Evolutionary conservation across 2,888 invertebrate species (phyloP).

Genomic region (Parnassius orleans): DNA sequence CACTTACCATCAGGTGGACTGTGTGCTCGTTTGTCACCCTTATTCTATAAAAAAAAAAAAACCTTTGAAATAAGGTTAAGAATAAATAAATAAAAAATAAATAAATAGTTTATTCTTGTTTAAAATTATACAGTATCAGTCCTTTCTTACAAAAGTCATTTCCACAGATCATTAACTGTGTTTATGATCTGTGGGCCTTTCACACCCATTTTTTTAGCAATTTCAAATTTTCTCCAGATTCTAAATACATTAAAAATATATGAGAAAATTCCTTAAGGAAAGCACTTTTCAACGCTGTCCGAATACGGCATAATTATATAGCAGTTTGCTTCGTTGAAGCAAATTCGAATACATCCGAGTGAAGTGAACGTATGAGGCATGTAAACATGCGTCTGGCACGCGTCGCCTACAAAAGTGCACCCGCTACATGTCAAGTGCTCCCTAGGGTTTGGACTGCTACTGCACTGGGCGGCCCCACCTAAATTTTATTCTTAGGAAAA

Average conservation of each 20-base stretch:
- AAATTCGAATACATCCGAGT: slow-evolving; percentile 16
- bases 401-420: slow-evolving; percentile 23
- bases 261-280: not conserved
- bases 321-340: slow-evolving; percentile 2
- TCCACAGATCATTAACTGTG: too few species aligned
- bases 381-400: slow-evolving; percentile 26
- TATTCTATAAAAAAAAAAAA: too few species aligned
- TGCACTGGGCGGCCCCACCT: not conserved
- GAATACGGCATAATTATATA: slow-evolving; percentile 8
- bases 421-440: slow-evolving; percentile 30
- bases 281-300: slow-evolving; percentile 9
- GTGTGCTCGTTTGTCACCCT: too few species aligned
- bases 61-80: too few species aligned
- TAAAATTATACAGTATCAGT: too few species aligned
- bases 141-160: too few species aligned
- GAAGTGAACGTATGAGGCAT: slow-evolving; percentile 15
- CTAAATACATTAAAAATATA: not conserved
- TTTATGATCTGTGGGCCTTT: too few species aligned
- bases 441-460: slow-evolving; percentile 13
- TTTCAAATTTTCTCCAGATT: not conserved
- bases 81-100: too few species aligned
- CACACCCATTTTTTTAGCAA: too few species aligned
- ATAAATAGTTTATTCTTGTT: too few species aligned
- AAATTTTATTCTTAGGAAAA: too few species aligned
- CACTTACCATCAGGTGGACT: too few species aligned